phyloP scores from a whole-genome alignment of 2,113 vertebrate species.

The human (Homo sapiens) region GRCh38 chr3:94241501-94242000 shows the following conservation, averaged over 20 bases:
- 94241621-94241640: neutral
- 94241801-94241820: neutral
- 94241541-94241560: neutral
- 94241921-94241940: neutral
- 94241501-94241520: neutral
- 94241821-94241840: neutral
- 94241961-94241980: neutral
- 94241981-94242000: neutral
- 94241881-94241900: neutral
- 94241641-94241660: neutral
- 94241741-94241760: neutral
- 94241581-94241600: neutral
- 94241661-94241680: neutral
- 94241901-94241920: neutral
- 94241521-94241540: neutral
- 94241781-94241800: neutral
- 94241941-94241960: neutral
- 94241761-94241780: neutral
- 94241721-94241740: neutral
- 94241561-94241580: slow-evolving; percentile 16
- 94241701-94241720: neutral
- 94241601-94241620: neutral
- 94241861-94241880: neutral
- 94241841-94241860: neutral
- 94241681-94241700: neutral